Base-by-base conservation (phyloP, 2,113 vertebrate species). In the Chrysochloris asiatica region DNA sequence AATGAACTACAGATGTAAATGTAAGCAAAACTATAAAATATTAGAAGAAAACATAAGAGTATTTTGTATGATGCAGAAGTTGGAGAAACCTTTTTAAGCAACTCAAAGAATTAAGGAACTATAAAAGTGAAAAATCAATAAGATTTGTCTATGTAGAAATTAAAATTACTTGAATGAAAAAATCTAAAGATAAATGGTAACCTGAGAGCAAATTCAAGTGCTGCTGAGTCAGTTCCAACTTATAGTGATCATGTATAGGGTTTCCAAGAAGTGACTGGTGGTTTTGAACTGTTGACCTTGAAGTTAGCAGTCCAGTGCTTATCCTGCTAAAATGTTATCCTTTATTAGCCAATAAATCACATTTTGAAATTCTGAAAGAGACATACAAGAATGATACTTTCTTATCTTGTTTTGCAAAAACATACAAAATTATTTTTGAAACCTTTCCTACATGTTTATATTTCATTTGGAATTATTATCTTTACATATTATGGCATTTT, bases 1-100 rank as follows among this genome's bases (percentile, higher is more conserved):
- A 88, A 86, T 59, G 30, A 88, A 85, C 85, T 52, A 73, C 22
- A 94, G n/a, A 86, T 80, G 52, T 56, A 93, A 89, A 86, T 56
- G 30, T 41, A 83, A 94, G 88, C 7, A 88, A 77, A 93, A 80
- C 48, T 67, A 21, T 80, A 80, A 83, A 28, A 78, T 4, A 76
- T 45, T 84, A 77, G 73, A 93, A 85, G 45, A 89, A 89, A 94
- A 84, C 65, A 72, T 63, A 22, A 88, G 45, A 86, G 19, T 63
- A 59, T 54, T 81, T 91, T 89, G 84, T 38, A 69, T 54, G 30
- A 67, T 73, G 0, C 11, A 85, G 43, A 59, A 90, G 11, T 54
- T 87, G 28, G 33, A 19, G 12, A 52, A 83, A 69, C 0, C 10
- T 41, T 83, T 94, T 71, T 28, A 76, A 91, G 41, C 6, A 83